Evolutionary conservation across 2,797 vertebrate species (phyloP).

Genomic region (Leptatherina wallacei): DNA sequence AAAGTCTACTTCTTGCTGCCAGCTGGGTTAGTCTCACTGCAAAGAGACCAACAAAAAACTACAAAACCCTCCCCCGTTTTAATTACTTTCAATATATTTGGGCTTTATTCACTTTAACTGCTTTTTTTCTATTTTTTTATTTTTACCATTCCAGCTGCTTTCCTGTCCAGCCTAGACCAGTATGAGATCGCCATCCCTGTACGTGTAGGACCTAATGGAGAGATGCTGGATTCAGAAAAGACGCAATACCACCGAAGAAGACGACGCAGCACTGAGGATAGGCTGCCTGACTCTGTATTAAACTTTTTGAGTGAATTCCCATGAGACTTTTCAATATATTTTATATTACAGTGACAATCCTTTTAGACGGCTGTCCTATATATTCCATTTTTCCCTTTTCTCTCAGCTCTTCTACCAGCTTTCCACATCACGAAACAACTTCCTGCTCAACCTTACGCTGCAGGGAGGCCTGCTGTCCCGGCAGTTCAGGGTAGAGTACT

Average conservation of each 20-base stretch:
- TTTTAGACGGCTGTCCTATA: accelerated
- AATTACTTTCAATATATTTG: conserved; percentile 33
- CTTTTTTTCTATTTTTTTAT: neutral
- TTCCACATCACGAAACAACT: conserved; percentile 88
- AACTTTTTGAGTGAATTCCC: neutral
- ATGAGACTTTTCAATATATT: neutral
- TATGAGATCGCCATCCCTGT: conserved; percentile 96
- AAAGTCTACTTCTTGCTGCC: conserved; percentile 51
- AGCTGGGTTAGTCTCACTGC: conserved; percentile 43
- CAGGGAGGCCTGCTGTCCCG: conserved; percentile 91
- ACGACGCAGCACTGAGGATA: conserved; percentile 78
- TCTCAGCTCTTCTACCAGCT: conserved; percentile 93
- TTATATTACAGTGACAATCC: neutral
- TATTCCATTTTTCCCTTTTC: neutral
- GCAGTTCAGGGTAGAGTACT: conserved; percentile 96
- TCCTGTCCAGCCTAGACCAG: conserved; percentile 93
- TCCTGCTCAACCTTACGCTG: conserved; percentile 94
- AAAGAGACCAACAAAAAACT: conserved; percentile 27
- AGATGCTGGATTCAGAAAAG: conserved; percentile 82
- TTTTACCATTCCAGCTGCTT: conserved; percentile 83
- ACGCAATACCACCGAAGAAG: conserved; percentile 76
- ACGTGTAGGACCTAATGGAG: conserved; percentile 90
- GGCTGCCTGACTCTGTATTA: conserved; percentile 79
- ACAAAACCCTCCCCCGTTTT: conserved; percentile 34
- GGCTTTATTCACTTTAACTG: conserved; percentile 30